phyloP scores from a whole-genome alignment of 2,797 vertebrate species.

The Artibeus lituratus region DNA sequence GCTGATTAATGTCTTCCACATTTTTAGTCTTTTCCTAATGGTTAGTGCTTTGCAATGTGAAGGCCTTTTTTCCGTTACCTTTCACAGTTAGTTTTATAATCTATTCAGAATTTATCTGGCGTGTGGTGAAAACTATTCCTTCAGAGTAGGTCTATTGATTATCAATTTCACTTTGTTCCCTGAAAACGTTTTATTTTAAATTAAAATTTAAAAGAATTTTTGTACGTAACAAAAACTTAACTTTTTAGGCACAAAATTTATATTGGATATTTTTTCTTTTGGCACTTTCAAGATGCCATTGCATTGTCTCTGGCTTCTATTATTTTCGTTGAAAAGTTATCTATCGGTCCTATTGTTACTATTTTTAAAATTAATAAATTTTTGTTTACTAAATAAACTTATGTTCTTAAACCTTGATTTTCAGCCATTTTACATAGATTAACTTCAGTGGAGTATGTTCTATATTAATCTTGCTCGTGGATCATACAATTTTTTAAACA shows the following conservation, averaged over 20 bases:
- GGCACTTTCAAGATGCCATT: not conserved
- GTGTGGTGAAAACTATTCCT: not conserved
- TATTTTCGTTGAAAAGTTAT: not conserved
- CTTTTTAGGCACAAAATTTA: not conserved
- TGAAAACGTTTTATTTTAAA: conserved; percentile 33
- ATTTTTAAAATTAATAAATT: not conserved
- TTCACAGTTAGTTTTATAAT: not conserved
- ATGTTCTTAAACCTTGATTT: not conserved
- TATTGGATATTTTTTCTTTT: not conserved
- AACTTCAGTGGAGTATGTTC: not conserved
- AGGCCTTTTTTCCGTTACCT: not conserved
- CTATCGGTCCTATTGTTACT: not conserved
- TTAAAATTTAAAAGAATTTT: not conserved
- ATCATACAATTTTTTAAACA: not conserved
- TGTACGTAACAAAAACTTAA: too few species aligned
- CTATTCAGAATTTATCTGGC: not conserved
- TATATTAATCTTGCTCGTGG: not conserved
- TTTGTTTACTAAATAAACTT: not conserved
- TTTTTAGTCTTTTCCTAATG: not conserved
- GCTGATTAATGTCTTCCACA: not conserved
- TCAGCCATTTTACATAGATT: not conserved
- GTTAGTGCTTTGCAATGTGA: not conserved
- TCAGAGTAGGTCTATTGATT: not conserved
- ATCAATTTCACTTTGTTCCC: not conserved
- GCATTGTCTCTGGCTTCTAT: not conserved